Base-by-base conservation (phyloP, 2,888 invertebrate genomes). In the Cheiracanthium punctorium region DNA sequence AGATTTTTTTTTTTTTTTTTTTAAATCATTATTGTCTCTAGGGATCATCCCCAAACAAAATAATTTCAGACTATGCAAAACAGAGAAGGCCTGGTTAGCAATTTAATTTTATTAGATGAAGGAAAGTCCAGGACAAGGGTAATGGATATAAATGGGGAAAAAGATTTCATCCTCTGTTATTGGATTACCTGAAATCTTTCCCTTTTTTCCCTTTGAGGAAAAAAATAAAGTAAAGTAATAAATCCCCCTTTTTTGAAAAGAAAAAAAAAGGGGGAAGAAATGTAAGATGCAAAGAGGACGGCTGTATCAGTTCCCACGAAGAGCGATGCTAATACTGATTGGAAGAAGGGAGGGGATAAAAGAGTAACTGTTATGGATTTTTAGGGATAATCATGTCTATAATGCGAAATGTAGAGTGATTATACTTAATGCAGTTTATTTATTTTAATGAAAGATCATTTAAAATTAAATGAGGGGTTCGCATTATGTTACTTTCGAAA, bases 81-180 rank as follows among this genome's bases (percentile, higher is more conserved):
- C n/a, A n/a, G n/a, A n/a, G 17, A 5, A 48, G 17, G 17, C 48
- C 17, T 48, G 48, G 48, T 17, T n/a, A 48, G 48, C 48, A 48
- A 48, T 48, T 48, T 48, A 48, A 48, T 48, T 48, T 48, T 48
- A 48, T 48, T 48, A 48, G 48, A 48, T 48, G 17, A 48, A 48
- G 17, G 48, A 48, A 48, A 2, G 14, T 12, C 12, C 37, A 5
- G 37, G 12, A 37, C 12, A 8, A 5, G 17, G 17, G 14, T 48
- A 48, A 48, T 48, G 48, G 48, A 17, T 48, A 48, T 48, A 48
- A 48, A 48, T 48, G 48, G 48, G 17, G 17, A 17, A 48, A 48
- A 17, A 48, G 48, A 48, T 48, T 48, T 48, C 17, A n/a, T 48
- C 48, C 17, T 17, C 48, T 10, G 48, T 48, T 48, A 10, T 17